Conservation (phyloP, 2,888 invertebrate genomes). For the Chrysodeixis includens region DNA sequence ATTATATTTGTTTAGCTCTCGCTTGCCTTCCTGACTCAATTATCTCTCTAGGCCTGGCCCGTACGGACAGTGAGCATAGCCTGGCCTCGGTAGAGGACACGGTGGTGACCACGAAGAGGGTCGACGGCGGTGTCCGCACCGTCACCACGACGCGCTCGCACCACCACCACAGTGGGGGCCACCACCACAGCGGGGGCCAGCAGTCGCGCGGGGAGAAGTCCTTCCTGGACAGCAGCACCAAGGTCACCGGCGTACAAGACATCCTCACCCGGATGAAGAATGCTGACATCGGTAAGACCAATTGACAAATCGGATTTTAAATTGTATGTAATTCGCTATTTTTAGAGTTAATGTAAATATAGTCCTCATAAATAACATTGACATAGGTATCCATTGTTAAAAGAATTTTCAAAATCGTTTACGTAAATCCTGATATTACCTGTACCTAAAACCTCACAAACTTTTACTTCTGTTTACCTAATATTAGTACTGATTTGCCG, state of each 20-base stretch:
- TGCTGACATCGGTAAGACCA: constrained; percentile 90
- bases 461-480: no score
- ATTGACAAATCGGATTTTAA: no score
- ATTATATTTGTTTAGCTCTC: no score
- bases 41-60: constrained; percentile 68
- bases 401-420: no score
- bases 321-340: no score
- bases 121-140: constrained; percentile 65
- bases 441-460: no score
- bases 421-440: no score
- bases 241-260: constrained; percentile 93
- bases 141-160: constrained; percentile 57
- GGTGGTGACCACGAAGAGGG: constrained; percentile 68
- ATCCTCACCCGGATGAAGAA: constrained; percentile 94
- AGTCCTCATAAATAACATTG: no score
- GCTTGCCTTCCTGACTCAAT: not conserved
- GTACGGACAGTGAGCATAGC: constrained; percentile 84
- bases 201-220: constrained; percentile 78
- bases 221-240: constrained; percentile 92
- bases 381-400: no score
- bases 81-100: constrained; percentile 77
- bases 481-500: no score
- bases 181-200: constrained; percentile 23
- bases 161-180: constrained; percentile 48
- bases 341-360: no score